Base-by-base conservation (phyloP, 2,888 invertebrate genomes). In the Caenorhabditis becei region DNA sequence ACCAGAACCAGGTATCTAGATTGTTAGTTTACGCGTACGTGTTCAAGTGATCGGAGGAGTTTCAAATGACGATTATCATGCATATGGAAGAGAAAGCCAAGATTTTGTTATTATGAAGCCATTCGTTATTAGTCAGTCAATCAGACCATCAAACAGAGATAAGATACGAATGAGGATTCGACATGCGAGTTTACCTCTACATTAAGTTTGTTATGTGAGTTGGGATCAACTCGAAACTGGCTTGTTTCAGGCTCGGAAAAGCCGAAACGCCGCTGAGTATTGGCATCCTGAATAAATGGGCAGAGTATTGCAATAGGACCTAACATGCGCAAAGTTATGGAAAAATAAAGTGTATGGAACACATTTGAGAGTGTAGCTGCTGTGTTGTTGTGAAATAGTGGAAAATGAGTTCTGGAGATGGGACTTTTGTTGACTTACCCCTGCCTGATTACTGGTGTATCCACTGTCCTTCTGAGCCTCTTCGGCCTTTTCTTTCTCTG, bases 401-500 rank as follows among this genome's bases (percentile, higher is more conserved):
- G 20, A 66, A 32, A n/a, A n/a, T n/a, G 35, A 35, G 35, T 35
- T 41, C 8, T 41, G 41, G 16, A 41, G 14, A 41, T 14, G 41
- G 16, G 41, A 41, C 2, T 20, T n/a, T 49, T 49, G 49, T 24
- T 23, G 24, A 47, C 81, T 71, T 61, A 84, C 86, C 53, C 77
- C 82, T 18, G 80, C 83, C 24, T 78, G 84, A 24, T 88, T 88
- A 28, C 82, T 79, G 1, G 77, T 66, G 54, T 77, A 80, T 44
- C 80, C 83, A 65, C 72, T 80, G 61, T 80, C 80, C n/a, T 77
- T 77, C n/a, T 74, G 69, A 10, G 63, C 70, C 71, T 79, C 80
- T 24, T 79, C 65, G 62, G 77, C 79, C 53, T 82, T 82, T 51
- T 87, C 83, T 62, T 83, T 79, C 56, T 86, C 84, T 20, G 82